Percentiles rank a stretch among this genome's conserved stretches.
phyloP scores from a whole-genome alignment of 2,797 vertebrate genomes.

The Hippopotamyrus pictus region DNA sequence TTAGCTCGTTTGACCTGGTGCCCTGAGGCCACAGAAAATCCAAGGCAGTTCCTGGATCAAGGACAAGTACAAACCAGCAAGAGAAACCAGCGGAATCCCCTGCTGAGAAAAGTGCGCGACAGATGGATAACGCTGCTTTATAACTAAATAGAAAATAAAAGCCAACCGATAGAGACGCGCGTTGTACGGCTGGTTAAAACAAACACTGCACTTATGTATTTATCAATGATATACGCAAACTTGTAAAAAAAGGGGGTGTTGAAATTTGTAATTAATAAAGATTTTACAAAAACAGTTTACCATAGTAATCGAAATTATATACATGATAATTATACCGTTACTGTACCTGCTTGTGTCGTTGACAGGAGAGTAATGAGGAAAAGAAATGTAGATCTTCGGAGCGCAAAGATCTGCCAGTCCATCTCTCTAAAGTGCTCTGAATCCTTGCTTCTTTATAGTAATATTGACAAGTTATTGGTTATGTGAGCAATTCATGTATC shows the following conservation, averaged over 20 bases:
- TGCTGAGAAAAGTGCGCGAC: not conserved
- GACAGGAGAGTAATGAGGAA: not conserved
- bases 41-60: not conserved
- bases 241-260: not conserved
- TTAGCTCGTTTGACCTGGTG: not conserved
- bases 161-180: not conserved
- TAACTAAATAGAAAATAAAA: not conserved
- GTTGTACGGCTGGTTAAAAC: not conserved
- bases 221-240: not conserved
- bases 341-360: slow-evolving; percentile 5
- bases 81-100: not conserved
- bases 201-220: not conserved
- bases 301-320: not conserved
- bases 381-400: not conserved
- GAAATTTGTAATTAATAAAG: not conserved
- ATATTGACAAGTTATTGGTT: not conserved
- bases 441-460: not conserved
- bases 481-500: not conserved
- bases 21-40: not conserved
- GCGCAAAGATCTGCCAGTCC: not conserved
- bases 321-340: not conserved
- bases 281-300: not conserved
- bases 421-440: not conserved
- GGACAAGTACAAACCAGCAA: not conserved
- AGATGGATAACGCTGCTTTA: not conserved